Percentiles rank a stretch among this genome's conserved stretches.
Evolutionary conservation across 2,113 vertebrate genomes (phyloP).

Genomic region (Tauraco erythrolophus): DNA sequence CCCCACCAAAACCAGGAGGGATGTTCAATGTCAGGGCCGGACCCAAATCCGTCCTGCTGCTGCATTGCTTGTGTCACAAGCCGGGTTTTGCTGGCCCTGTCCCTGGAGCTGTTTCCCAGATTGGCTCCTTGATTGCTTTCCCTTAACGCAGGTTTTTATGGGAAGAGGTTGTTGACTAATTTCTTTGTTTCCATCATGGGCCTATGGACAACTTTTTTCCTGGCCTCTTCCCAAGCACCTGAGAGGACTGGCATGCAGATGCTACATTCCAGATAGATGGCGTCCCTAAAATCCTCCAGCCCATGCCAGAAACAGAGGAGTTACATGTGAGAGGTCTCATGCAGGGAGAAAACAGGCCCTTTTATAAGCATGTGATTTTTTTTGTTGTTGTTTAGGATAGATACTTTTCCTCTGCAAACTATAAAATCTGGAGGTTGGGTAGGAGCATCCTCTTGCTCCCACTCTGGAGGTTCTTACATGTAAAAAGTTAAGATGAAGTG

Average conservation of each 20-base stretch:
- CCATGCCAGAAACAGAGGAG: not conserved
- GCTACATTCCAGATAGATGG: accelerated
- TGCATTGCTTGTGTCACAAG: accelerated
- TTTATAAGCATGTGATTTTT: not conserved
- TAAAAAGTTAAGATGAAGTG: not conserved
- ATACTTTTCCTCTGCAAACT: not conserved
- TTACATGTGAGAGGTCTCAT: not conserved
- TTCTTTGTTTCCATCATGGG: not conserved
- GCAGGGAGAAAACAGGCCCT: not conserved
- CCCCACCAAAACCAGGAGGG: not conserved
- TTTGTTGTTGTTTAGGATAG: not conserved
- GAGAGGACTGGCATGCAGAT: not conserved
- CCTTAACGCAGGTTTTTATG: not conserved
- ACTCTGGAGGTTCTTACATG: not conserved
- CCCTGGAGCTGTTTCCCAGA: not conserved
- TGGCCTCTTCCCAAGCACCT: constrained; percentile 29
- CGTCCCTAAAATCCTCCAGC: not conserved
- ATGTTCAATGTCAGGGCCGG: accelerated
- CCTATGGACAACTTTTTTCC: not conserved
- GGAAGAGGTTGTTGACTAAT: not conserved
- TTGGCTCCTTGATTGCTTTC: not conserved
- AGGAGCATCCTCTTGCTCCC: not conserved
- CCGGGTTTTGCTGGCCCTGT: not conserved
- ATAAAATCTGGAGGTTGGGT: not conserved
- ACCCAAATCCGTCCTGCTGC: not conserved